Evolutionary conservation across 2,113 vertebrate species (phyloP).

Genomic region (Baryphthengus martii): DNA sequence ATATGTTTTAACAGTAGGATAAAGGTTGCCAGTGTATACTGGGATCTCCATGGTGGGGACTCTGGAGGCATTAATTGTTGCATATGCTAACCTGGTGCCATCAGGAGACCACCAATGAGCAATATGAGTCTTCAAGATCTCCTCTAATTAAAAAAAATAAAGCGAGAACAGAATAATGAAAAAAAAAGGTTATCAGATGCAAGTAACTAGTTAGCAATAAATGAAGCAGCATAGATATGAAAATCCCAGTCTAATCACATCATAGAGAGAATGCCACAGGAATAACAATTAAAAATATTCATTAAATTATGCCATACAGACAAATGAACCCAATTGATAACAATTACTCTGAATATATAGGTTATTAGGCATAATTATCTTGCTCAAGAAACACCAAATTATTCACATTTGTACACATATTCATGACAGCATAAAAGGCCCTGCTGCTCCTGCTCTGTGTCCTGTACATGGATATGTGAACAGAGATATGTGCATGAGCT

Average conservation of each 20-base stretch:
- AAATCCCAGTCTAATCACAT: not conserved
- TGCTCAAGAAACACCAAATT: constrained; percentile 3
- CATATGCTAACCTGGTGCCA: constrained; percentile 89
- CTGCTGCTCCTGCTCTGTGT: not conserved
- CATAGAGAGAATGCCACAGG: not conserved
- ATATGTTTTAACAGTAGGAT: constrained; percentile 87
- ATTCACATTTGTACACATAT: not conserved
- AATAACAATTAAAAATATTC: constrained; percentile 20
- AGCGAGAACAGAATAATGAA: not conserved
- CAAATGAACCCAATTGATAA: constrained; percentile 25
- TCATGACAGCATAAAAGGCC: not conserved
- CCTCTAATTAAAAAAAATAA: constrained; percentile 77
- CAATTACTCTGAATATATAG: constrained; percentile 5
- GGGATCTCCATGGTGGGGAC: constrained; percentile 95
- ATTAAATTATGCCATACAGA: constrained; percentile 3
- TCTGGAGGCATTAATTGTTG: constrained; percentile 92
- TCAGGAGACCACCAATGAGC: constrained; percentile 99
- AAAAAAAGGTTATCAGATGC: not conserved
- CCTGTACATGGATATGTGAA: not conserved
- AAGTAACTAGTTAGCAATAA: constrained; percentile 14
- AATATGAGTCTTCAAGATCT: constrained; percentile 90
- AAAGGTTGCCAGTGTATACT: constrained; percentile 83
- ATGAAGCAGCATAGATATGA: not conserved
- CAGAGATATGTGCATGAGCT: accelerated
- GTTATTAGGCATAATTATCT: constrained; percentile 26